Conservation (phyloP, 2,797 vertebrate species). For the Girardinus metallicus region DNA sequence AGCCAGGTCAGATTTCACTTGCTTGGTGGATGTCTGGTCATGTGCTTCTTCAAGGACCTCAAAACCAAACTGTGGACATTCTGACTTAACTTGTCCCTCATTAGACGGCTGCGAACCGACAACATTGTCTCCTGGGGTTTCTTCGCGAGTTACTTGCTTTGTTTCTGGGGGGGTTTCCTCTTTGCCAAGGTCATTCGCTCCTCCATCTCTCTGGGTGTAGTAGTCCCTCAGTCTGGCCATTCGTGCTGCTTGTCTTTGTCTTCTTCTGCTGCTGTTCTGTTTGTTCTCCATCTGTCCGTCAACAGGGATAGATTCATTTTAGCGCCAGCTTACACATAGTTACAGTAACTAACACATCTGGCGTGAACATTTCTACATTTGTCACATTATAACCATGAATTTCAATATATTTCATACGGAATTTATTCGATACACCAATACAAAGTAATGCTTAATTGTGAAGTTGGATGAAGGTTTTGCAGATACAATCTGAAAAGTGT, state of each 20-base stretch:
- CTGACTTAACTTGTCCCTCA: slow-evolving; percentile 13
- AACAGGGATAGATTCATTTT: slow-evolving; percentile 45
- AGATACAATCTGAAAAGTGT: neutral
- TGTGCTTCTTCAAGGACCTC: slow-evolving; percentile 32
- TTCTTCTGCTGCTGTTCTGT: slow-evolving; percentile 57
- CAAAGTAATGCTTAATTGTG: neutral
- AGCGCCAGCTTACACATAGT: slow-evolving; percentile 12
- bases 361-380: neutral
- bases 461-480: neutral
- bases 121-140: slow-evolving; percentile 15
- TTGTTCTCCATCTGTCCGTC: slow-evolving; percentile 70
- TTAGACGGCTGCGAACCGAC: slow-evolving; percentile 18
- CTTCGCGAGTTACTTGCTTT: slow-evolving; percentile 25
- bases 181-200: slow-evolving; percentile 16
- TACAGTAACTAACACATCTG: neutral
- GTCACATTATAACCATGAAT: neutral
- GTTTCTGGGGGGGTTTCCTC: slow-evolving; percentile 30
- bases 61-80: slow-evolving; percentile 12
- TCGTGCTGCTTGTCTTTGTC: slow-evolving; percentile 64
- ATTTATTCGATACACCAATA: neutral
- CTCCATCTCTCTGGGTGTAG: slow-evolving; percentile 58
- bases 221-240: slow-evolving; percentile 66
- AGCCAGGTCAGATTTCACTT: slow-evolving; percentile 37
- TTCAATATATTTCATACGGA: too few species aligned
- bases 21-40: neutral